Conservation (phyloP, 92 coral and sea anemone genomes). For the Micromussa lordhowensis region DNA sequence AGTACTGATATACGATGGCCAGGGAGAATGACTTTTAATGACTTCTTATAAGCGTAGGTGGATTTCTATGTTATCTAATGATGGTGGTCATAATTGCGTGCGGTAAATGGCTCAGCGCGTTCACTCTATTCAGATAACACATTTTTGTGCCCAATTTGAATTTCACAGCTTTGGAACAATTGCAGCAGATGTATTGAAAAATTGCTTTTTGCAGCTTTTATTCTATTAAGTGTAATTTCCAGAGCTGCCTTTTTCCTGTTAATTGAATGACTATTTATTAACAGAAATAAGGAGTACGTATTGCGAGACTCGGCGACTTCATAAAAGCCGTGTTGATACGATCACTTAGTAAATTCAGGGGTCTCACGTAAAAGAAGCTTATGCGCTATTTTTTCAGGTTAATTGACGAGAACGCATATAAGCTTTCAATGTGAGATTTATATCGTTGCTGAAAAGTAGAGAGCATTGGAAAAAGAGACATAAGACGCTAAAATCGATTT, state of each 20-base stretch:
- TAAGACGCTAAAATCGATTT: background rate
- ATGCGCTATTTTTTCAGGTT: no score
- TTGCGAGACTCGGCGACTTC: background rate
- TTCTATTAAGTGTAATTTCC: background rate
- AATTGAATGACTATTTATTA: background rate
- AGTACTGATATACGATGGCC: conserved; percentile 21
- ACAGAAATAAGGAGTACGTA: background rate
- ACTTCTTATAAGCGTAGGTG: conserved; percentile 23
- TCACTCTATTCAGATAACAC: conserved; percentile 28
- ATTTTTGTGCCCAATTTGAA: conserved; percentile 6
- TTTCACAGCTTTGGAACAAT: conserved; percentile 33
- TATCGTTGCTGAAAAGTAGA: background rate
- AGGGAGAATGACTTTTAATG: conserved; percentile 22
- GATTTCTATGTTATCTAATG: conserved; percentile 14
- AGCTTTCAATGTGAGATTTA: background rate
- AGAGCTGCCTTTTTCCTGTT: background rate
- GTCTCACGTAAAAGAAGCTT: background rate
- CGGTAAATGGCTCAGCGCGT: background rate
- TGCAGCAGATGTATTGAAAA: background rate
- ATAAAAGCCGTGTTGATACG: background rate
- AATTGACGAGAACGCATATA: no score
- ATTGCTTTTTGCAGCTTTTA: background rate
- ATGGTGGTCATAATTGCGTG: conserved; percentile 13
- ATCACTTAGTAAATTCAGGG: background rate
- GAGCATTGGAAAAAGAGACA: background rate